These are phyloP conservation scores for Chrysolina haemoptera DNA, from an alignment of 2,888 invertebrate genomes.

Conservation along the genomic window DNA sequence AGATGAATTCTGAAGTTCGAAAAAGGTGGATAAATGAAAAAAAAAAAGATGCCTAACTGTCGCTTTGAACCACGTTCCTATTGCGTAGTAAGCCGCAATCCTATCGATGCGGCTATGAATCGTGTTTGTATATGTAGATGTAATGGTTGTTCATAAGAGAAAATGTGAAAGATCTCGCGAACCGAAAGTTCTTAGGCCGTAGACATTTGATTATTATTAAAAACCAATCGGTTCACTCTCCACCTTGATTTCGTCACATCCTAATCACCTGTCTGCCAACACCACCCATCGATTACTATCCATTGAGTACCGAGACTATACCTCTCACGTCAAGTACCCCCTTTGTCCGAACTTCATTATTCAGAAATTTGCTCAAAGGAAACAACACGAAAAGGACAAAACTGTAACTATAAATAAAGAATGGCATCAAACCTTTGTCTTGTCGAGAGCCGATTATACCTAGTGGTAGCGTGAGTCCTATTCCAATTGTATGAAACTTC, in stretches of 20 bases:
- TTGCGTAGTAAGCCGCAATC: too few species aligned
- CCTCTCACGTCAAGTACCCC: slow-evolving; percentile 43
- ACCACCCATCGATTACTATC: background rate
- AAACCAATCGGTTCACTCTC: background rate
- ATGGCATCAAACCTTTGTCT: slow-evolving; percentile 41
- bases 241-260: background rate
- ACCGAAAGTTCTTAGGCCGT: too few species aligned
- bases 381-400: slow-evolving; percentile 34
- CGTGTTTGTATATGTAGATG: too few species aligned
- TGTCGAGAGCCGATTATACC: slow-evolving; percentile 47
- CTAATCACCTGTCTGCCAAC: slow-evolving; percentile 7
- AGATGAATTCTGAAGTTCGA: too few species aligned
- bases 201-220: too few species aligned
- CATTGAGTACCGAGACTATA: slow-evolving; percentile 16
- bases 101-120: too few species aligned
- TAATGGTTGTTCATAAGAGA: too few species aligned
- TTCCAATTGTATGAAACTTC: slow-evolving; percentile 44
- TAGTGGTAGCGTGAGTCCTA: slow-evolving; percentile 40
- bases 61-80: too few species aligned
- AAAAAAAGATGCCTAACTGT: too few species aligned
- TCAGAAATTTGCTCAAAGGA: slow-evolving; percentile 36
- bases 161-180: too few species aligned
- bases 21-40: too few species aligned
- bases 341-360: slow-evolving; percentile 40
- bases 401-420: slow-evolving; percentile 44